These are phyloP conservation scores for Mixornis gularis DNA, from an alignment of 2,113 vertebrate genomes.

Conservation along the genomic window DNA sequence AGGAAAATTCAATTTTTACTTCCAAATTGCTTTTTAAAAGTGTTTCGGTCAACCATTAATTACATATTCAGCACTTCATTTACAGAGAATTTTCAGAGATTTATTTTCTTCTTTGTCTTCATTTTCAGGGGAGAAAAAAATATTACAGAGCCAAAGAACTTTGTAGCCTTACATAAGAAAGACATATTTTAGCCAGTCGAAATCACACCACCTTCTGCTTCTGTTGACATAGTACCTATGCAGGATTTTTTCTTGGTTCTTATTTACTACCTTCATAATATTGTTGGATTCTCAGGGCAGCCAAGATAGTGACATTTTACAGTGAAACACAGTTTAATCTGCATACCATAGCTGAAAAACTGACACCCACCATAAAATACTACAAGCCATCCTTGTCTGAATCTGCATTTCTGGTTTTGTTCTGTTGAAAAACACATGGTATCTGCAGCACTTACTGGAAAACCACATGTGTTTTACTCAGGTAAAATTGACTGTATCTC, in stretches of 20 bases:
- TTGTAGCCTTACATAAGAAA: not conserved
- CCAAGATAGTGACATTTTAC: not conserved
- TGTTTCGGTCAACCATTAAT: not conserved
- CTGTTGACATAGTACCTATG: not conserved
- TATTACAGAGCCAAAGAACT: not conserved
- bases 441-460: not conserved
- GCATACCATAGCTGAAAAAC: slow-evolving; percentile 7
- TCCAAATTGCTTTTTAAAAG: not conserved
- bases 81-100: not conserved
- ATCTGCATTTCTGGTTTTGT: not conserved
- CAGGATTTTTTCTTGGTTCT: not conserved
- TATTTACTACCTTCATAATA: slow-evolving; percentile 11
- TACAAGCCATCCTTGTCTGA: not conserved
- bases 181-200: not conserved
- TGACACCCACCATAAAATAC: not conserved
- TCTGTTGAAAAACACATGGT: not conserved
- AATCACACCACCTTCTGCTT: not conserved
- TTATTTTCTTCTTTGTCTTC: not conserved
- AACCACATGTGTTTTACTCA: not conserved
- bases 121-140: not conserved
- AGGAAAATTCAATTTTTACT: not conserved
- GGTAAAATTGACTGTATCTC: not conserved
- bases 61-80: not conserved
- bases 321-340: not conserved
- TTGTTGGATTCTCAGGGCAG: not conserved